Base-by-base conservation (phyloP, 2,113 vertebrate species). In the Mandrillus leucophaeus region DNA sequence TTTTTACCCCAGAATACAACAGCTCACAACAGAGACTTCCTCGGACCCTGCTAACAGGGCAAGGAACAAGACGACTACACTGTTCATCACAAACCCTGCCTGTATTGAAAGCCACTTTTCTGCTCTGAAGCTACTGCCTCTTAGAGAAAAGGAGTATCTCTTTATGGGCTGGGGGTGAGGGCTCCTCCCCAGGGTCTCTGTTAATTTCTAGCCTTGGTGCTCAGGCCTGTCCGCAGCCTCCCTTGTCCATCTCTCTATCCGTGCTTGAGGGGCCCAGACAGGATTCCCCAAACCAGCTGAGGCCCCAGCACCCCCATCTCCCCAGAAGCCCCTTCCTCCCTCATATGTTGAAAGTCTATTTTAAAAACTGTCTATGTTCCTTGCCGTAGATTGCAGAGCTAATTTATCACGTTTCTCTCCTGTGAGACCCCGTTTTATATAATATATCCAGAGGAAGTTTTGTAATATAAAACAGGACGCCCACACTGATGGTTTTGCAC, bases 331-430 rank as follows among this genome's bases (percentile, higher is more conserved):
- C 61, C 48, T 3, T 25, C 14, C 4, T 3, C n/a, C 35, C 20
- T 96, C 98, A 94, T 75, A 55, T 48, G 95, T 97, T 81, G 82
- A 98, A 98, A 98, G 97, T 99, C 97, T 99, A 99, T 99, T 99
- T 99, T 98, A 98, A 97, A 98, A 97, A 52, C 35, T 98, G 97
- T 98, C 97, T 97, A 97, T 96, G 98, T 98, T 97, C 97, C 98
- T 98, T 94, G 96, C 98, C 70, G 98, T 98, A 98, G 98, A 97
- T 98, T 97, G 96, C 98, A 96, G 98, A 98, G 98, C 98, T 99
- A 98, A 98, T 98, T 98, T 99, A 99, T 98, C 99, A 98, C 90
- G 96, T 98, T 98, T 96, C 97, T 97, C 96, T 98, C 98, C 94
- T 86, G 84, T 97, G 96, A 98, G 97, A 96, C 97, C 98, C 98